Evolutionary conservation across 2,797 vertebrate species (phyloP).

Genomic region (Bovichtus diacanthus): DNA sequence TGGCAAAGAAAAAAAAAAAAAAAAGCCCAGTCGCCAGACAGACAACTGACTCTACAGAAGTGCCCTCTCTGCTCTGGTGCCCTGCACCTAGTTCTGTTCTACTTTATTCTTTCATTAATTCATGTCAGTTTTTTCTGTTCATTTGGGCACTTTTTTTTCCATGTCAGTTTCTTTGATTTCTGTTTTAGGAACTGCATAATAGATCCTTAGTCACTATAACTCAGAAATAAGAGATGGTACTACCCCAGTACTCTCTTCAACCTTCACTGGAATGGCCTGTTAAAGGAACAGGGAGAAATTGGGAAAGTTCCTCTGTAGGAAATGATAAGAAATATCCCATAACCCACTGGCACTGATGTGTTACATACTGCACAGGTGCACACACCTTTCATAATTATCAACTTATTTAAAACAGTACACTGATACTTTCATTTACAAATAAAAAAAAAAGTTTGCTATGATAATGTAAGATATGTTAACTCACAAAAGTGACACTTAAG

Average conservation of each 20-base stretch:
- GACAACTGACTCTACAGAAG: slow-evolving; percentile 79
- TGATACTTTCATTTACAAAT: slow-evolving; percentile 78
- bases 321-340: slow-evolving; percentile 57
- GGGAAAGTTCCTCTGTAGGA: slow-evolving; percentile 45
- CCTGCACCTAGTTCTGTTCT: slow-evolving; percentile 60
- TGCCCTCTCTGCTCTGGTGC: slow-evolving; percentile 82
- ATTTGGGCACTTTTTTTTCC: slow-evolving; percentile 66
- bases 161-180: slow-evolving; percentile 68
- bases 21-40: slow-evolving; percentile 46
- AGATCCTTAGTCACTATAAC: slow-evolving; percentile 57
- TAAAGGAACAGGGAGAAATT: slow-evolving; percentile 41
- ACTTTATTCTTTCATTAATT: slow-evolving; percentile 66
- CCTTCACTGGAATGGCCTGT: slow-evolving; percentile 78
- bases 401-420: slow-evolving; percentile 81
- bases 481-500: slow-evolving; percentile 43
- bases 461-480: slow-evolving; percentile 62
- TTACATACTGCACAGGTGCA: slow-evolving; percentile 59
- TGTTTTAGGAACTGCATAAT: slow-evolving; percentile 77
- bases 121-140: slow-evolving; percentile 64
- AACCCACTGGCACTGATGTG: slow-evolving; percentile 57
- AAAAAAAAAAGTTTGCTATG: slow-evolving; percentile 57
- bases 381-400: slow-evolving; percentile 58
- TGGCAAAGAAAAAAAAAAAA: not conserved
- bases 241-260: slow-evolving; percentile 58
- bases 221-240: slow-evolving; percentile 54